Evolutionary conservation across 2,113 vertebrate species (phyloP), one percentile per base, ranked within the genome.

Genomic region (Chamaetylas fuelleborni): DNA sequence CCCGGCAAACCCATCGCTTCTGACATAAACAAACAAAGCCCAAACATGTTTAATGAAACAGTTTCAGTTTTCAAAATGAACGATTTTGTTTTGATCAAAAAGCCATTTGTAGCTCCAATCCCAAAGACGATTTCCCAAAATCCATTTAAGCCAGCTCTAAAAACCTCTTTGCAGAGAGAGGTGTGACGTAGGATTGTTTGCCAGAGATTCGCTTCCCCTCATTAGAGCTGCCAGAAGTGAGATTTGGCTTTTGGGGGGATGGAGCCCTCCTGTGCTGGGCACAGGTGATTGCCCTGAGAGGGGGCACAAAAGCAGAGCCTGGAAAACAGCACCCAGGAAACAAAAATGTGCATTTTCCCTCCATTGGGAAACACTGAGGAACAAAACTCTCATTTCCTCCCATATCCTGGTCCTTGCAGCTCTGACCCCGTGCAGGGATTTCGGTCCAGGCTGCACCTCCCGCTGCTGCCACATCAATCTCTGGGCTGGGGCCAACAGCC

Each of bases 11-110:
- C 82, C 47, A 15, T 78, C 26, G 14, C 95, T 93, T 77, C 72
- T 19, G 83, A 84, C 89, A 92, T 22, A 74, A 81, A 67, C 86
- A 93, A 95, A 84, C 94, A 89, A 91, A 95, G 95, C 94, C 95
- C 65, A 8, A 94, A 95, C 95, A 95, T 76, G 95, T 93, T 83
- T 97, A 97, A 96, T 93, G 94, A 96, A 96, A 96, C 95, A 96
- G 95, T 85, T 93, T 82, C 9, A 34, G 25, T 45, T 92, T 66
- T 88, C 92, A 77, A 66, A 83, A 72, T 11, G 47, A 91, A 56
- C 12, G 4, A 7, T 54, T 85, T 66, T 54, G 62, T 82, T 86
- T 86, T 73, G 77, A 85, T 95, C 88, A 83, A 92, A 96, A 92
- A 95, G 91, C 80, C 67, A 81, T 88, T 86, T 70, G 76, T 81